These are phyloP conservation scores for Camponotus pennsylvanicus DNA, from an alignment of 1,140 invertebrate species.

Conservation along the genomic window DNA sequence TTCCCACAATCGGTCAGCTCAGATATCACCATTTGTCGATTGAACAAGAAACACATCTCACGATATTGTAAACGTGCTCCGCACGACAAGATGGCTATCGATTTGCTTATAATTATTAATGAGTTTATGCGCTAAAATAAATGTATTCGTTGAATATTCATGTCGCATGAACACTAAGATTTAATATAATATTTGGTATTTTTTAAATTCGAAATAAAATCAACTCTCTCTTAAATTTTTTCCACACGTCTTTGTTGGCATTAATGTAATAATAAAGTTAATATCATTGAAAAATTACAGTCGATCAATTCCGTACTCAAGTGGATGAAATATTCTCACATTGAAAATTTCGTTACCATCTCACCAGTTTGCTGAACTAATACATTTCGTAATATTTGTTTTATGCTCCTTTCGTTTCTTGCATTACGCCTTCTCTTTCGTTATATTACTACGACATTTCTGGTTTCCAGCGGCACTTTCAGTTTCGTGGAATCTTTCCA, in stretches of 20 bases:
- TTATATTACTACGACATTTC: constrained; percentile 11
- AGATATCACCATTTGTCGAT: neutral
- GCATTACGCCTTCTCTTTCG: neutral
- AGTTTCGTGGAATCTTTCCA: constrained; percentile 2
- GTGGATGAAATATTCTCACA: constrained; percentile 10
- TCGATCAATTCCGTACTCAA: neutral
- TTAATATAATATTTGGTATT: neutral
- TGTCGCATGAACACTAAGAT: neutral
- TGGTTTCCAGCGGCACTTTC: constrained; percentile 36
- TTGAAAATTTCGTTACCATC: constrained; percentile 72
- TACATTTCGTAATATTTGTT: constrained; percentile 76
- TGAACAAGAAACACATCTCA: constrained; percentile 7
- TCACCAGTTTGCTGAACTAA: constrained; percentile 72
- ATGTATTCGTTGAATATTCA: neutral
- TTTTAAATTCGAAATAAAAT: neutral
- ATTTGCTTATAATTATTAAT: constrained; percentile 25
- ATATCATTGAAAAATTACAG: neutral
- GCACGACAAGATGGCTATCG: neutral
- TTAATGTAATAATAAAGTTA: neutral
- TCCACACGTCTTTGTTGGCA: neutral
- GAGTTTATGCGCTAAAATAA: neutral
- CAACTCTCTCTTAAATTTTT: neutral
- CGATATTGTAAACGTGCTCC: constrained; percentile 42
- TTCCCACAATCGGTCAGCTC: constrained; percentile 29
- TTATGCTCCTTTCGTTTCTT: neutral